Evolutionary conservation across 2,888 invertebrate species (phyloP).

Genomic region (Steinernema hermaphroditum): DNA sequence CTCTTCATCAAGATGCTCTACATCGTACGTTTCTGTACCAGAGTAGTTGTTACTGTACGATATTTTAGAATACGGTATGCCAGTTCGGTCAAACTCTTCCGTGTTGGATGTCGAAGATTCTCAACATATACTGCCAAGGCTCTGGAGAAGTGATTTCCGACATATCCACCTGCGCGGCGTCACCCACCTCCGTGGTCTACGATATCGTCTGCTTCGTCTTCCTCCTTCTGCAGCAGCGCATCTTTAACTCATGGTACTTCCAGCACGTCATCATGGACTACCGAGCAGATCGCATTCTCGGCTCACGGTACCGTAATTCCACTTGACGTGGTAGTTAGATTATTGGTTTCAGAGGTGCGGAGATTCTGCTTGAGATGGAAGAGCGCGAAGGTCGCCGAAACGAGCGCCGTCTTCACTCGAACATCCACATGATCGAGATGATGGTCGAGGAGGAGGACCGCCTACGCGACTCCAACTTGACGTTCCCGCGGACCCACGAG

Average conservation of each 20-base stretch:
- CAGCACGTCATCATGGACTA: conserved; percentile 90
- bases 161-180: background rate
- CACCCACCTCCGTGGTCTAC: conserved; percentile 10
- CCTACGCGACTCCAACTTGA: background rate
- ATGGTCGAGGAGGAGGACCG: conserved; percentile 30
- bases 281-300: conserved; percentile 86
- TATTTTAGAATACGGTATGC: conserved; percentile 12
- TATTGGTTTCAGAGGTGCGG: conserved; percentile 9
- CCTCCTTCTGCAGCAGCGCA: conserved; percentile 82
- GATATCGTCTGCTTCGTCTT: conserved; percentile 80
- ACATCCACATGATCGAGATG: conserved; percentile 26
- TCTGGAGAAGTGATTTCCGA: background rate
- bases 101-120: conserved; percentile 28
- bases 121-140: conserved; percentile 25
- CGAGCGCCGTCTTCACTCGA: conserved; percentile 13
- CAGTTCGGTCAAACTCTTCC: conserved; percentile 26
- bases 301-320: conserved; percentile 75
- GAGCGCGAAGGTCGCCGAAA: conserved; percentile 27
- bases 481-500: conserved; percentile 17
- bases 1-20: conserved; percentile 24
- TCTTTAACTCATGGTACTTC: conserved; percentile 92
- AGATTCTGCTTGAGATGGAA: conserved; percentile 8
- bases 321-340: background rate
- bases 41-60: background rate
- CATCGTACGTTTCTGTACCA: background rate